Evolutionary conservation across 2,888 invertebrate genomes (phyloP).

Genomic region (Leptopilina syphax): DNA sequence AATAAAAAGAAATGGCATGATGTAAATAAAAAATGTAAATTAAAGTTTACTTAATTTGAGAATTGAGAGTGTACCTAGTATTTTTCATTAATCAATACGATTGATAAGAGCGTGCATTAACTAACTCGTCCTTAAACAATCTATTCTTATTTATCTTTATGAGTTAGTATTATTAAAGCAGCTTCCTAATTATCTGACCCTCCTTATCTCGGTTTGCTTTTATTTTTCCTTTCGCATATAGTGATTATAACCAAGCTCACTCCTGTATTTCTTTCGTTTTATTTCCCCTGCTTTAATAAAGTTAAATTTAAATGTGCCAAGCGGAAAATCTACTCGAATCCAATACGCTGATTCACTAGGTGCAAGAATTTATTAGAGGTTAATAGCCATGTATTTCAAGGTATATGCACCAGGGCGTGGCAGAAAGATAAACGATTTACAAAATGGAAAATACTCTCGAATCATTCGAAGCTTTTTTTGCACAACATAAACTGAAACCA

Average conservation of each 20-base stretch:
- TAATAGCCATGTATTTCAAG: conserved; percentile 51
- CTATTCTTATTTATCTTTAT: conserved; percentile 11
- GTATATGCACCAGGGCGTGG: conserved; percentile 49
- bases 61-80: neutral
- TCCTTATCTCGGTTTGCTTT: conserved; percentile 8
- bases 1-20: too few species aligned
- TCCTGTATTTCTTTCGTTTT: neutral
- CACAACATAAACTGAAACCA: neutral
- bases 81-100: conserved; percentile 3
- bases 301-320: neutral
- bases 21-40: too few species aligned
- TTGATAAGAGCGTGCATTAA: conserved; percentile 1
- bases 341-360: conserved; percentile 51
- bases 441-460: conserved; percentile 52
- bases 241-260: conserved; percentile 12
- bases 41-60: too few species aligned
- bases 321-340: conserved; percentile 17
- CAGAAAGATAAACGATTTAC: conserved; percentile 53
- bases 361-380: conserved; percentile 54
- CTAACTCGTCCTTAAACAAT: conserved; percentile 11
- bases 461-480: neutral
- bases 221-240: neutral
- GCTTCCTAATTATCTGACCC: conserved; percentile 17
- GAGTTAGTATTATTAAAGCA: neutral
- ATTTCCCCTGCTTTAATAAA: neutral